phyloP scores from a whole-genome alignment of 2,113 vertebrate genomes.

The Lepus europaeus region DNA sequence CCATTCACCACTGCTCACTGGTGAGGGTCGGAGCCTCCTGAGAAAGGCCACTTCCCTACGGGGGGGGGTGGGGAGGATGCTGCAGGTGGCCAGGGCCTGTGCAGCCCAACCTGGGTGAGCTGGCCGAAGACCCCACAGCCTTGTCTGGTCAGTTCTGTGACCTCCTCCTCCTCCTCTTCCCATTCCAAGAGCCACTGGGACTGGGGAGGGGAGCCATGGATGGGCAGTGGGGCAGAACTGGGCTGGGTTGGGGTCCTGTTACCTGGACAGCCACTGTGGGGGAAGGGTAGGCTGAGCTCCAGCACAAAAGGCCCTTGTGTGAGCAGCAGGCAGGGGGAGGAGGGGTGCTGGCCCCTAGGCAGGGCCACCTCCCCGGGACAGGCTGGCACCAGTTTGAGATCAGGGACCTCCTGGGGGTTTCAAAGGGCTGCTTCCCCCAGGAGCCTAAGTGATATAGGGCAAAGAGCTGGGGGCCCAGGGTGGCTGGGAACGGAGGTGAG shows the following conservation, averaged over 20 bases:
- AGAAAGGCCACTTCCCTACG: neutral
- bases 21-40: neutral
- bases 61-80: neutral
- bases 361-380: neutral
- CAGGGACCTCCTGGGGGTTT: neutral
- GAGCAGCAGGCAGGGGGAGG: slow-evolving; percentile 24
- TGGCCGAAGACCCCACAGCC: neutral
- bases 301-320: slow-evolving; percentile 81
- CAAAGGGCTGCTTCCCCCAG: neutral
- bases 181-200: neutral
- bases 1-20: neutral
- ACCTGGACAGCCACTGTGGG: slow-evolving; percentile 48
- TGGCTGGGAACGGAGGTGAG: neutral
- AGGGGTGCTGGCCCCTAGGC: neutral
- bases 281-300: slow-evolving; percentile 38
- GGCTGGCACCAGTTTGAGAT: neutral
- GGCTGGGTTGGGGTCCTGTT: slow-evolving; percentile 12
- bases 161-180: neutral
- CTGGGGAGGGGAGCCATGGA: neutral
- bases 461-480: neutral
- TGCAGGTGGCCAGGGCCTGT: neutral
- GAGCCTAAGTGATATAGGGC: neutral
- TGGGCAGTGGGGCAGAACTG: neutral
- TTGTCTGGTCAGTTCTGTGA: neutral
- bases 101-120: neutral